A percentile compares a stretch with the other conserved stretches of the same genome.
phyloP scores from a whole-genome alignment of 2,888 invertebrate genomes.

The Choristoneura rosaceana region DNA sequence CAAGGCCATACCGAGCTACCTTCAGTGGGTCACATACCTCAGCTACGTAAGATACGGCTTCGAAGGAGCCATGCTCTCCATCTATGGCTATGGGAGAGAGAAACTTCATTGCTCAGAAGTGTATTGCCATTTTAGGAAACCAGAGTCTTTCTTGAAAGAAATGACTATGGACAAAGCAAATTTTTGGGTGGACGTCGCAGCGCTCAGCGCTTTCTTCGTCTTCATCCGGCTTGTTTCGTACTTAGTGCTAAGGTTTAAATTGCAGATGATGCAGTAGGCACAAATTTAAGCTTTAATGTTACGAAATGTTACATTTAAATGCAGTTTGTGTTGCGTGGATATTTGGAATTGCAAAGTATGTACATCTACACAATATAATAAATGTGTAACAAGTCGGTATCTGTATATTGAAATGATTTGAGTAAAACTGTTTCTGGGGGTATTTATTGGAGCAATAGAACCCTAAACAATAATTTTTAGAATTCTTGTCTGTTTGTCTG shows the following conservation, averaged over 20 bases:
- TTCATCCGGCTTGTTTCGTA: constrained; percentile 92
- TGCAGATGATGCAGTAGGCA: constrained; percentile 85
- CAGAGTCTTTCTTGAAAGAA: constrained; percentile 93
- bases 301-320: constrained; percentile 38
- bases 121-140: constrained; percentile 93
- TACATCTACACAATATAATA: not conserved
- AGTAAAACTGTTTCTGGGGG: too few relatives aligned
- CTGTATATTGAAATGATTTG: too few relatives aligned
- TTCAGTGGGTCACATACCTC: constrained; percentile 95
- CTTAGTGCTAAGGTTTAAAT: constrained; percentile 92
- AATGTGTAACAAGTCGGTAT: too few relatives aligned
- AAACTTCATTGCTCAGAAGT: constrained; percentile 92
- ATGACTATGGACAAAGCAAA: constrained; percentile 92
- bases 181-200: constrained; percentile 93
- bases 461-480: too few relatives aligned
- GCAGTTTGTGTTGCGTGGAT: constrained; percentile 12
- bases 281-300: constrained; percentile 46
- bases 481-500: too few relatives aligned
- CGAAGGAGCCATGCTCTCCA: constrained; percentile 95
- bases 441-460: too few relatives aligned
- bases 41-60: constrained; percentile 96
- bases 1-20: constrained; percentile 94
- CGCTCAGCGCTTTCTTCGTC: constrained; percentile 92
- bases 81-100: constrained; percentile 94
- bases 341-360: constrained; percentile 19